phyloP scores from a whole-genome alignment of 2,888 invertebrate species.

The Drosophila hamatofila region DNA sequence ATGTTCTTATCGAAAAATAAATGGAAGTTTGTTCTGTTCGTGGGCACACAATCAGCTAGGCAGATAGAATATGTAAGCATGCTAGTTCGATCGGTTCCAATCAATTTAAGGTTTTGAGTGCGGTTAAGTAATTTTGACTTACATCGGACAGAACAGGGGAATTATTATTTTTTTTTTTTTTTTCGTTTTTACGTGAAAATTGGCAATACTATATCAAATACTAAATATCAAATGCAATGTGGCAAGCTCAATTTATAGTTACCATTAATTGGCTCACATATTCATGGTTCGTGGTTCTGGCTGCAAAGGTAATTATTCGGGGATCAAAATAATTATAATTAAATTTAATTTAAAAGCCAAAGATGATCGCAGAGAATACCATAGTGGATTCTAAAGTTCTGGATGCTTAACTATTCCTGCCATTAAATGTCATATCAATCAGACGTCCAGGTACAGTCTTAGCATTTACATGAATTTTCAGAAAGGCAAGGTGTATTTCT shows the following conservation, averaged over 20 bases:
- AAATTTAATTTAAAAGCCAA: neutral
- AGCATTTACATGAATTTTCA: no score
- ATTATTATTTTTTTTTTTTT: no score
- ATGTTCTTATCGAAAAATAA: no score
- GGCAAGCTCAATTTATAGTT: neutral
- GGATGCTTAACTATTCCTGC: neutral
- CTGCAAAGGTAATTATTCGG: neutral
- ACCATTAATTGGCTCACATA: neutral
- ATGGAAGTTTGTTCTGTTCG: no score
- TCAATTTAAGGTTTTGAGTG: neutral
- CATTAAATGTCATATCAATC: neutral
- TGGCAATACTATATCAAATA: neutral
- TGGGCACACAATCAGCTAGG: no score
- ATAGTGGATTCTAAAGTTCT: conserved; percentile 30
- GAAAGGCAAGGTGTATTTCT: no score
- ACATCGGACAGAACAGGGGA: neutral
- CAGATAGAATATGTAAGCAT: no score
- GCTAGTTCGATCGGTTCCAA: neutral
- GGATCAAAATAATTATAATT: neutral
- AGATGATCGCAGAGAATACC: conserved; percentile 24
- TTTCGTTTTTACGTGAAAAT: neutral
- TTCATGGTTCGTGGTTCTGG: neutral
- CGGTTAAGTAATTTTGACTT: neutral
- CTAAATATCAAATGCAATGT: neutral
- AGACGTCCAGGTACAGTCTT: neutral